Evolutionary conservation across 2,113 vertebrate species (phyloP).

Genomic region (Lucifuga dentata): DNA sequence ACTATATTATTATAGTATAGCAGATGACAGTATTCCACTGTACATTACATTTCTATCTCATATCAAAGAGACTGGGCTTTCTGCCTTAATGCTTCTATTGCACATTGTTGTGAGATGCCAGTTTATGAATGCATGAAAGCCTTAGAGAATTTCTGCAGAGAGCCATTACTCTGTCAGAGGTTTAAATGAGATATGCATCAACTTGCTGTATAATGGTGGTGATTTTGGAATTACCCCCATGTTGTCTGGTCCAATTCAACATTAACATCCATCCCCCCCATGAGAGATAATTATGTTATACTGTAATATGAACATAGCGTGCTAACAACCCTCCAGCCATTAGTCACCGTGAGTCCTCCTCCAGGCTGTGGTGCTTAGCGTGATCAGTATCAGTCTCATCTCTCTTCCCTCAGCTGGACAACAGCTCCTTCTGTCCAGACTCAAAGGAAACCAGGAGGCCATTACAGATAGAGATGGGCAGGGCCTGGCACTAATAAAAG

Average conservation of each 20-base stretch:
- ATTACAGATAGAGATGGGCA: conserved; percentile 54
- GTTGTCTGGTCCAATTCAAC: conserved; percentile 51
- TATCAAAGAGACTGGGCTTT: not conserved
- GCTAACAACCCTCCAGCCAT: conserved; percentile 69
- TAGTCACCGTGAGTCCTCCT: conserved; percentile 58
- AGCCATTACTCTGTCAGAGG: conserved; percentile 34
- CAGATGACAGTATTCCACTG: not conserved
- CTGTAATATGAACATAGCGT: conserved; percentile 72
- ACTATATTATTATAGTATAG: not conserved
- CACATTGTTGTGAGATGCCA: not conserved
- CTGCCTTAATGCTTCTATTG: conserved; percentile 1
- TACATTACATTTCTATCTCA: no score
- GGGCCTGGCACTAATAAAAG: conserved; percentile 40
- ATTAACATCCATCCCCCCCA: conserved; percentile 58
- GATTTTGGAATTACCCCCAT: conserved; percentile 44
- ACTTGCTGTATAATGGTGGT: conserved; percentile 38
- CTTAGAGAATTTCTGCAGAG: conserved; percentile 11
- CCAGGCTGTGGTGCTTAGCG: conserved; percentile 39
- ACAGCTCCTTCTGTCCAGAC: conserved; percentile 57
- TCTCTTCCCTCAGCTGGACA: conserved; percentile 42
- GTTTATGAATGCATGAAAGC: conserved; percentile 21
- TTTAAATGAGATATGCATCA: conserved; percentile 53
- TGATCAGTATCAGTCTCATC: conserved; percentile 42
- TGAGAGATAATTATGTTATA: conserved; percentile 67
- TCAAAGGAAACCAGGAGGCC: conserved; percentile 50